These are phyloP conservation scores for Oncorhynchus gorbuscha DNA, from an alignment of 2,113 vertebrate species.

Conservation along the genomic window DNA sequence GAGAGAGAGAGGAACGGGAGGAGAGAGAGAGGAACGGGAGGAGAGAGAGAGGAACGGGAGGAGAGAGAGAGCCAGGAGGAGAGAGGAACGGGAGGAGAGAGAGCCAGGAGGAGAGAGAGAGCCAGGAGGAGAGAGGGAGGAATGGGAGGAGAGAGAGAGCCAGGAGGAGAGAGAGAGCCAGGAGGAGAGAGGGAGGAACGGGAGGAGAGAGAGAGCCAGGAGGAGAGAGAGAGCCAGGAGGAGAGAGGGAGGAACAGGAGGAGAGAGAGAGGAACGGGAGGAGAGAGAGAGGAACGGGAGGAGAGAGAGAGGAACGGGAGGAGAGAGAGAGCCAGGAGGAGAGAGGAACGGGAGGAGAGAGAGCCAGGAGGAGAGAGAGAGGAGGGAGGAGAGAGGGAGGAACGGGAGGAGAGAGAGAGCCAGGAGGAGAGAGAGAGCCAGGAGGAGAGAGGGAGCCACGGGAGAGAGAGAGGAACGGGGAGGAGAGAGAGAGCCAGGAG, in stretches of 20 bases:
- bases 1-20: not conserved
- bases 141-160: not conserved
- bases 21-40: not conserved
- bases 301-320: not conserved
- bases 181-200: not conserved
- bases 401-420: not conserved
- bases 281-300: not conserved
- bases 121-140: not conserved
- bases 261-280: not conserved
- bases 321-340: no score
- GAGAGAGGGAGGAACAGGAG: rapidly evolving
- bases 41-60: not conserved
- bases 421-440: no score
- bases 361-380: not conserved
- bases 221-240: not conserved
- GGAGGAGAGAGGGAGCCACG: not conserved
- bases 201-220: not conserved
- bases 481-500: not conserved
- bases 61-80: not conserved
- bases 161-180: not conserved
- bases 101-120: not conserved
- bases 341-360: not conserved
- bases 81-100: not conserved
- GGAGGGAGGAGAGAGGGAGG: not conserved
- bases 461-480: not conserved